Evolutionary conservation across 2,797 vertebrate species (phyloP), one percentile per base, ranked within the genome.

Genomic region (Alauda arvensis): DNA sequence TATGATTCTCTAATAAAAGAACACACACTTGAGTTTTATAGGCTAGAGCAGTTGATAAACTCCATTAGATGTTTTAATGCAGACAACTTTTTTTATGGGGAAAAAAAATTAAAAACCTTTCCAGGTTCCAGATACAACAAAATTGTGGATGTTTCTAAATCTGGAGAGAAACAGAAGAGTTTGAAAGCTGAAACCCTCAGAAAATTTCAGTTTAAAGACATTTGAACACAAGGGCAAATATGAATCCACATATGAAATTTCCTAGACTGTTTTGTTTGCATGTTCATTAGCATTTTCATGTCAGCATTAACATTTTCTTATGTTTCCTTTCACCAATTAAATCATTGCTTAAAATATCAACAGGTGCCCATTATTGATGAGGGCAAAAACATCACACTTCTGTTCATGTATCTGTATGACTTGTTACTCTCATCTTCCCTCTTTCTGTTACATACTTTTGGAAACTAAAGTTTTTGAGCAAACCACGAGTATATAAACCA

Each of bases 1-100:
- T 87, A 83, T 51, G 51, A 72, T 72, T 80, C 37, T 52, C 26
- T 83, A 83, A 78, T 80, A 80, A 90, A 88, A 68, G n/a, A 90
- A 67, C 67, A 23, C 21, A 66, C 29, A 53, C 24, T 65, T 85
- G 79, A 14, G 42, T 67, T 88, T 92, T 83, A 56, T 26, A 69
- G 31, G 24, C 43, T 61, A 71, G 75, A 85, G 31, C 9, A 68
- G 26, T 56, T 82, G 60, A 82, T 78, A 82, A 76, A 82, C 57
- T 86, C 40, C 68, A 48, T 57, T 52, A 69, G 72, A 82, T 45
- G 6, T 43, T 84, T 77, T 68, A 62, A 61, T 62, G 37, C 29
- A 80, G 34, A 49, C 7, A 87, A 34, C 6, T 39, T 65, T 57
- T 57, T 19, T 55, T 46, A 11, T 8, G 8, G 37, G 5, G 6